Evolutionary conservation across 2,113 vertebrate genomes (phyloP), one percentile per base, ranked within the genome.

Genomic region (Callipepla californica): DNA sequence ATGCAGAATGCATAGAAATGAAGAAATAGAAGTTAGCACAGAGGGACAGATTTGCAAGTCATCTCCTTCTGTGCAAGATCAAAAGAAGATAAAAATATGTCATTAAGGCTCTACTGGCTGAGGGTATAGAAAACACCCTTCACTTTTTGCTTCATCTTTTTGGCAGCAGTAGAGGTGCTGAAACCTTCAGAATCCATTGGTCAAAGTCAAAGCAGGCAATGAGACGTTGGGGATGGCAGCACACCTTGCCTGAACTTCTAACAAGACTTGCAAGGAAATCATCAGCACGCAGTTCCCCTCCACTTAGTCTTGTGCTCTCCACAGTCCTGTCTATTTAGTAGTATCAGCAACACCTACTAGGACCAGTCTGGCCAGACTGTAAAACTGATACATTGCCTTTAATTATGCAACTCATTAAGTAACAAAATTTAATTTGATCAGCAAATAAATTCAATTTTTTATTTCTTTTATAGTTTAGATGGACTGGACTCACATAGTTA

Each of bases 41-140:
- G n/a, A 84, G 73, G 73, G 62, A 88, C 51, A 65, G 57, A 95
- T 96, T 96, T 96, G 92, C 85, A 96, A 96, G 93, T 95, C 87
- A 96, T 93, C 40, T 87, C 90, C 89, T 96, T 94, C 89, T 94
- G 87, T 84, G 66, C 61, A 91, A 90, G 77, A 93, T 42, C 77
- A 78, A n/a, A 92, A 78, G 93, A 66, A 95, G 6, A 21, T 61
- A 75, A 92, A 85, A 80, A 45, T 4, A 13, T 0, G 2, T 68
- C 57, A 61, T 94, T 51, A 91, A 59, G 61, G 63, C 34, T 79
- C 40, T 47, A 11, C 55, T 91, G 72, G 34, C 34, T 55, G 45
- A 67, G 61, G n/a, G 7, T 48, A 44, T 32, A n/a, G 36, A 62
- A 91, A 80, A 72, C 34, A 84, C 57, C 70, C 75, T 76, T 36